Evolutionary conservation across 2,888 invertebrate species (phyloP).

Genomic region (Ormyrus rosae): DNA sequence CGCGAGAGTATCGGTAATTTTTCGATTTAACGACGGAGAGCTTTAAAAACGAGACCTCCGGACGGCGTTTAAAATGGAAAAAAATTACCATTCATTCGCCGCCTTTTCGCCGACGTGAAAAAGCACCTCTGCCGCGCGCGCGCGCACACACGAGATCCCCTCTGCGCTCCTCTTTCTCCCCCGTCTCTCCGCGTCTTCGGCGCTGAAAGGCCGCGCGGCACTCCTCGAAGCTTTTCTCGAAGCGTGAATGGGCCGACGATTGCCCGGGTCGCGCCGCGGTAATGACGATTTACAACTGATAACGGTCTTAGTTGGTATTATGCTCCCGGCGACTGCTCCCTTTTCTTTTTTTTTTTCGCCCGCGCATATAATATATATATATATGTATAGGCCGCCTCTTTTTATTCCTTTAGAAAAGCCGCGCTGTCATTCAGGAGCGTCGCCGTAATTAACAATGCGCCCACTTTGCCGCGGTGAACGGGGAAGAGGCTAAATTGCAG

Average conservation of each 20-base stretch:
- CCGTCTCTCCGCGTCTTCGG: neutral
- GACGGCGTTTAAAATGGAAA: too few species aligned
- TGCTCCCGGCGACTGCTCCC: conserved; percentile 6
- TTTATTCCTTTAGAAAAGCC: neutral
- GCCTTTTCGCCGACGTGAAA: conserved; percentile 5
- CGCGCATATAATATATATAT: neutral
- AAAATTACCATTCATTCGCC: too few species aligned
- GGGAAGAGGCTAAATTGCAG: conserved; percentile 24
- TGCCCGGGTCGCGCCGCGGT: conserved; percentile 16
- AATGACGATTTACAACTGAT: conserved; percentile 55
- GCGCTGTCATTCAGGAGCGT: conserved; percentile 32
- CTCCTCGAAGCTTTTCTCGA: conserved; percentile 12
- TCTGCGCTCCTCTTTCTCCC: neutral
- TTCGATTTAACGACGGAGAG: too few species aligned
- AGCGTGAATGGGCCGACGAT: conserved; percentile 45
- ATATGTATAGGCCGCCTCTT: conserved; percentile 2
- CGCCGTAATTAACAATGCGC: conserved; percentile 43
- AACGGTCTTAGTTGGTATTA: conserved; percentile 2
- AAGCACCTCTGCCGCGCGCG: conserved; percentile 18
- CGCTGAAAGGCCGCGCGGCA: conserved; percentile 13
- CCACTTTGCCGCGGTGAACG: conserved; percentile 12
- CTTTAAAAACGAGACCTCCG: too few species aligned
- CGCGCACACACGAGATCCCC: neutral
- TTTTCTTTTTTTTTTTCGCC: conserved; percentile 3
- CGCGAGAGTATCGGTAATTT: too few species aligned